Base-by-base conservation (phyloP, 53 echinoderm and acorn worm genomes). In the Echinarachnius parma region DNA sequence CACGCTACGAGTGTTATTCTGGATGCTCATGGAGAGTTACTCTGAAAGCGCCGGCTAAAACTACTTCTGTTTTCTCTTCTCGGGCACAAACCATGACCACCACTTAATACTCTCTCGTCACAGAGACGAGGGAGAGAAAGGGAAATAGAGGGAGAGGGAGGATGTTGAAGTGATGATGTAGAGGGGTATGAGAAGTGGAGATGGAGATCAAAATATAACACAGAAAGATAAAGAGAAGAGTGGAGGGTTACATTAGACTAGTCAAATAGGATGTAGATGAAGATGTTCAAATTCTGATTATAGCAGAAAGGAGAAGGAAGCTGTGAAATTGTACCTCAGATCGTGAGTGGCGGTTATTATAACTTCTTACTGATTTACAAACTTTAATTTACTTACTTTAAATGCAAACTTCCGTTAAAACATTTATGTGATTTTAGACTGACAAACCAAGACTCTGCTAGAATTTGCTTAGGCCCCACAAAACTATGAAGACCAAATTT, bases 61-160 rank as follows among this genome's bases (percentile, higher is more conserved):
- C 23, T 20, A 21, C 34, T 69, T 69, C 36, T 69, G 70, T 69
- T 69, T 69, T 69, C 53, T 52, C 70, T 69, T 16, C 70, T 53
- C 24, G 70, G 5, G 53, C 70, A 69, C 70, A 69, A 69, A 53
- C 70, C 70, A 35, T 69, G 70, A 69, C 70, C 33, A 15, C 21
- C 70, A 31, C 49, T 69, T 21, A 10, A 10, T 50, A 7, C 7
- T 39, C 42, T 9, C 13, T 13, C 7, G 42, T 39, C 7, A 13
- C 42, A 7, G 13, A 39, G 42, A 39, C 7, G 42, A 39, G 42
- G 42, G 42, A 13, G 42, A 13, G 42, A 13, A 13, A 13, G 42
- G 42, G 42, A 39, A 13, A 39, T 7, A 13, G 7, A 39, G 7
- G 7, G 13, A 39, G 13, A 39, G 42, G 13, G 13, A 13, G 42